Base-by-base conservation (phyloP, 2,888 invertebrate species). In the Prosopocoilus inquinatus region DNA sequence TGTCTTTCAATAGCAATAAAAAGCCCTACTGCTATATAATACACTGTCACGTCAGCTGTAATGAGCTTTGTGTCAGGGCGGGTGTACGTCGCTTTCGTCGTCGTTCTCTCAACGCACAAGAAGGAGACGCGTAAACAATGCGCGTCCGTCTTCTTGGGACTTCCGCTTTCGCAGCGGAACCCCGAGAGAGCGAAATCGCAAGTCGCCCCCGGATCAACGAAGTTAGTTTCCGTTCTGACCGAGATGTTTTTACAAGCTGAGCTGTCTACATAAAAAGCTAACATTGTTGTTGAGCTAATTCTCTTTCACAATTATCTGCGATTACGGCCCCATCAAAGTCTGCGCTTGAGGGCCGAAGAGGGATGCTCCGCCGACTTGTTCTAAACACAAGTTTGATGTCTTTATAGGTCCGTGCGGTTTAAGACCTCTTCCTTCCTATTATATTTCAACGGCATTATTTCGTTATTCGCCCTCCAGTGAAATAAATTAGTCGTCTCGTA, bases 261-360 rank as follows among this genome's bases (percentile, higher is more conserved):
- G 64, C 67, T 63, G 70, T 68, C 70, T 70, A 70, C 71, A 73
- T 71, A 74, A 73, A 75, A 74, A 72, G 32, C 48, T 66, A 68
- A 73, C 74, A 73, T 73, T 74, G 74, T 74, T 73, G 74, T 74
- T 70, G 67, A 68, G 69, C 71, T 73, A 73, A 74, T 73, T 73
- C 73, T 68, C 70, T 70, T 70, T 70, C 69, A 72, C 73, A 74
- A 74, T 74, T 74, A 75, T 74, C 72, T 69, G 67, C 74, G 74
- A 75, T 76, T 75, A 76, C 74, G 67, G 71, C 73, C 69, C 74
- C 72, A 76, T 75, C 74, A 75, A 76, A 75, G 71, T 71, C 68
- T 65, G 55, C 63, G 63, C 63, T 58, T 59, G 62, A 61, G 60
- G 60, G 60, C 55, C 58, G 58, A 55, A 61, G 59, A 58, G 52